These are phyloP conservation scores for Petromus typicus DNA, from an alignment of 2,113 vertebrate genomes.

Conservation along the genomic window DNA sequence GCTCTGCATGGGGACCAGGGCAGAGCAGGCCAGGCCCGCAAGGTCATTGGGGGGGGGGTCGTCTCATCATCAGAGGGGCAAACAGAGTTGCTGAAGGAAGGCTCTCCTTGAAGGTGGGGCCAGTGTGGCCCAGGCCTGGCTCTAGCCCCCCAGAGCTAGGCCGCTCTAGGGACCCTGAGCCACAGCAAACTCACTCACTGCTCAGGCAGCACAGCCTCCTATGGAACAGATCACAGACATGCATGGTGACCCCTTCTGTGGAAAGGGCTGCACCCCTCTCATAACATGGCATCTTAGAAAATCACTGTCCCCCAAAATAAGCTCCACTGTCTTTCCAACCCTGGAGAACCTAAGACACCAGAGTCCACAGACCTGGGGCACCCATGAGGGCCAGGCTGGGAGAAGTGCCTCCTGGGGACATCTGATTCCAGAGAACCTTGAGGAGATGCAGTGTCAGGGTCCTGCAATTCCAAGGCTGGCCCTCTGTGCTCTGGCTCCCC, in stretches of 20 bases:
- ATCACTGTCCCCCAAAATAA: too few relatives aligned
- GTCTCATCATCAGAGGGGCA: not conserved
- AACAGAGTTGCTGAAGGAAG: not conserved
- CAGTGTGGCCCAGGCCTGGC: not conserved
- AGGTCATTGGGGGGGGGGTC: too few relatives aligned
- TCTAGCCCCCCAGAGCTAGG: not conserved
- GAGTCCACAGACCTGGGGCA: not conserved
- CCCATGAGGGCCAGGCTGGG: not conserved
- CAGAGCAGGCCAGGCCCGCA: not conserved
- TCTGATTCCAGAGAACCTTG: not conserved
- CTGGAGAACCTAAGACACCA: rapidly evolving
- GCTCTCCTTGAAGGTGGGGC: not conserved
- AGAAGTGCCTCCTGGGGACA: too few relatives aligned
- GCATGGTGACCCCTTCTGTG: too few relatives aligned
- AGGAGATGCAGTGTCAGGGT: not conserved
- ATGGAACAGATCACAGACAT: too few relatives aligned
- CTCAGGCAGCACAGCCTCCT: rapidly evolving
- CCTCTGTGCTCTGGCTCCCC: too few relatives aligned
- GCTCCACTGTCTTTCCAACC: not conserved
- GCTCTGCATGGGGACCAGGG: too few relatives aligned
- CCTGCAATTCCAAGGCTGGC: rapidly evolving
- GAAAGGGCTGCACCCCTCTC: rapidly evolving
- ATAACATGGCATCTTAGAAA: rapidly evolving
- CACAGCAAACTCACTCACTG: rapidly evolving
- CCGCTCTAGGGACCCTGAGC: not conserved